Conservation (phyloP, 2,113 vertebrate species). For the Ginglymostoma cirratum region DNA sequence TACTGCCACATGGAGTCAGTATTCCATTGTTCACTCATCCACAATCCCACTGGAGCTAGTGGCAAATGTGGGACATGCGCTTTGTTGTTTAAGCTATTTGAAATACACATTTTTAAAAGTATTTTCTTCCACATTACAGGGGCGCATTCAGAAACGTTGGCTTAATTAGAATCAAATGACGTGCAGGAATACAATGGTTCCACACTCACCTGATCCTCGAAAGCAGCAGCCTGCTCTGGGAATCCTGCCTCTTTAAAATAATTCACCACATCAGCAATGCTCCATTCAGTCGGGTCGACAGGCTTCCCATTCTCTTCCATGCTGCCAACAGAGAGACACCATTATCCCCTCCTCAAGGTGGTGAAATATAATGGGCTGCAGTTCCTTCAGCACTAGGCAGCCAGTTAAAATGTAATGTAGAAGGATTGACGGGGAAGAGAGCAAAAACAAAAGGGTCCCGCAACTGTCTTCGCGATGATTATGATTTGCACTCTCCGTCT, state of each 20-base stretch:
- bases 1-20: no score
- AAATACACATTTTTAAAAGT: background rate
- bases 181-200: background rate
- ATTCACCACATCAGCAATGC: constrained; percentile 71
- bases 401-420: no score
- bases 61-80: background rate
- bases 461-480: background rate
- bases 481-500: background rate
- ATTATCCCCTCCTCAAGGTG: background rate
- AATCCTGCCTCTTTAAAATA: constrained; percentile 77
- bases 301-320: constrained; percentile 59
- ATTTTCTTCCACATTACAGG: background rate
- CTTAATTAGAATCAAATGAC: background rate
- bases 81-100: background rate
- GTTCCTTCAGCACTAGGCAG: background rate
- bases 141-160: background rate
- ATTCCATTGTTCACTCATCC: no score
- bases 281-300: constrained; percentile 68
- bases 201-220: constrained; percentile 68
- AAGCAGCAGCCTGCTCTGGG: constrained; percentile 73
- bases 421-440: background rate
- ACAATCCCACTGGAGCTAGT: background rate
- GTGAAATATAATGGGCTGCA: background rate
- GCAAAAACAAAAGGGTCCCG: background rate
- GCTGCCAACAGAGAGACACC: constrained; percentile 45